phyloP scores from a whole-genome alignment of 2,888 invertebrate species.

The Tenodera sinensis region DNA sequence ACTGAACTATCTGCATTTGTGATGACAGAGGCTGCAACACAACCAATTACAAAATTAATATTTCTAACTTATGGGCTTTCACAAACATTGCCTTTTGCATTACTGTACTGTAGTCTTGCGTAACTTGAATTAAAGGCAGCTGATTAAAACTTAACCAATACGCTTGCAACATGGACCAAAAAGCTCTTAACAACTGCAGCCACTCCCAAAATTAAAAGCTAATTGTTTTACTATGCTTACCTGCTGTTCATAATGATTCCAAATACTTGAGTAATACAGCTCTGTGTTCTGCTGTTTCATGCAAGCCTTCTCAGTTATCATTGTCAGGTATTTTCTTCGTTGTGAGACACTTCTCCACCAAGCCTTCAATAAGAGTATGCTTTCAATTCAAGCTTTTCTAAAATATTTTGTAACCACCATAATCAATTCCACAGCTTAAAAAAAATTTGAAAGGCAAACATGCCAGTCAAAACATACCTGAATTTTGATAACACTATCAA shows the following conservation, averaged over 20 bases:
- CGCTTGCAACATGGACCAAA: too few relatives aligned
- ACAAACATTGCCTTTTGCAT: too few relatives aligned
- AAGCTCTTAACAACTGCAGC: too few relatives aligned
- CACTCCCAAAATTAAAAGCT: neutral
- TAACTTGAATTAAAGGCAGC: too few relatives aligned
- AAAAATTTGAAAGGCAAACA: neutral
- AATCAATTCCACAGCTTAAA: neutral
- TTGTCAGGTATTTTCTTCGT: conserved; percentile 44
- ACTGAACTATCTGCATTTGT: too few relatives aligned
- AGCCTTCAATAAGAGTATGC: conserved; percentile 51
- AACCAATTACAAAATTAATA: too few relatives aligned
- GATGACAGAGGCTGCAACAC: too few relatives aligned
- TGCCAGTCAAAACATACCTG: conserved; percentile 39
- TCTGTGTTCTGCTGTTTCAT: neutral
- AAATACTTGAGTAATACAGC: neutral
- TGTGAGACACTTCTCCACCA: conserved; percentile 59
- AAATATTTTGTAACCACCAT: neutral
- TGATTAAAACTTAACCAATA: too few relatives aligned
- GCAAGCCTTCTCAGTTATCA: neutral
- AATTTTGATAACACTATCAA: conserved; percentile 42
- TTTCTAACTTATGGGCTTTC: too few relatives aligned
- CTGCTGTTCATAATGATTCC: neutral
- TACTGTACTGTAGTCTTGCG: too few relatives aligned
- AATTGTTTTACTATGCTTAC: neutral
- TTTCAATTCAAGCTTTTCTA: neutral